Evolutionary conservation across 2,113 vertebrate genomes (phyloP).

Genomic region (Hepsetus odoe): DNA sequence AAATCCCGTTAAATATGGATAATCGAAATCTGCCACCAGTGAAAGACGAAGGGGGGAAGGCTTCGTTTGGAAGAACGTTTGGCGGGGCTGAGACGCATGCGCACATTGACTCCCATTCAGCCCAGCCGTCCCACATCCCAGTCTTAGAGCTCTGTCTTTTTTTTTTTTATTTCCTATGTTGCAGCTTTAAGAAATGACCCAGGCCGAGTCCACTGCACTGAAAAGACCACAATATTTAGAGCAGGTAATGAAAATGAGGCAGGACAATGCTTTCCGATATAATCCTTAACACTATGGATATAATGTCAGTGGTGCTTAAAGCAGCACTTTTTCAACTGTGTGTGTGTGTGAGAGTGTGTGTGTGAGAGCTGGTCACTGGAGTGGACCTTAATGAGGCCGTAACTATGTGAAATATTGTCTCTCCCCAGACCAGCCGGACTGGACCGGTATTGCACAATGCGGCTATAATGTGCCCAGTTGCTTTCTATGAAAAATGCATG

Average conservation of each 20-base stretch:
- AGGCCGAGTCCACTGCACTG: neutral
- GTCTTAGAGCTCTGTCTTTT: neutral
- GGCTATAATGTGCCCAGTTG: slow-evolving; percentile 70
- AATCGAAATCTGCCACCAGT: slow-evolving; percentile 35
- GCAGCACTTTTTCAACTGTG: slow-evolving; percentile 37
- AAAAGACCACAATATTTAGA: slow-evolving; percentile 31
- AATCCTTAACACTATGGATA: slow-evolving; percentile 42
- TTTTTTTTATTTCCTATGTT: neutral
- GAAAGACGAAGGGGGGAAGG: slow-evolving; percentile 15
- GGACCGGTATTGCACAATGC: slow-evolving; percentile 64
- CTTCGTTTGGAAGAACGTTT: neutral
- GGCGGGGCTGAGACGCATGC: neutral
- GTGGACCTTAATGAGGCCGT: slow-evolving; percentile 62
- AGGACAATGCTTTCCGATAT: slow-evolving; percentile 29
- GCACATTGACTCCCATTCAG: neutral
- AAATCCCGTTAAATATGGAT: slow-evolving; percentile 54
- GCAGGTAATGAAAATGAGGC: slow-evolving; percentile 47
- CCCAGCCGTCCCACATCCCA: neutral
- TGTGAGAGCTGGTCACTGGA: slow-evolving; percentile 35
- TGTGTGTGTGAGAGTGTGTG: slow-evolving; percentile 25
- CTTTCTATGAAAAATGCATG: slow-evolving; percentile 78
- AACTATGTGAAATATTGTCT: slow-evolving; percentile 64
- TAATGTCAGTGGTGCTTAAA: slow-evolving; percentile 47
- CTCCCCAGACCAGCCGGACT: slow-evolving; percentile 56
- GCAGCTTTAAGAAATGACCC: neutral